Percentiles rank a stretch among this genome's conserved stretches.
Conservation (phyloP, 2,113 vertebrate species). For the Blennius ocellaris region DNA sequence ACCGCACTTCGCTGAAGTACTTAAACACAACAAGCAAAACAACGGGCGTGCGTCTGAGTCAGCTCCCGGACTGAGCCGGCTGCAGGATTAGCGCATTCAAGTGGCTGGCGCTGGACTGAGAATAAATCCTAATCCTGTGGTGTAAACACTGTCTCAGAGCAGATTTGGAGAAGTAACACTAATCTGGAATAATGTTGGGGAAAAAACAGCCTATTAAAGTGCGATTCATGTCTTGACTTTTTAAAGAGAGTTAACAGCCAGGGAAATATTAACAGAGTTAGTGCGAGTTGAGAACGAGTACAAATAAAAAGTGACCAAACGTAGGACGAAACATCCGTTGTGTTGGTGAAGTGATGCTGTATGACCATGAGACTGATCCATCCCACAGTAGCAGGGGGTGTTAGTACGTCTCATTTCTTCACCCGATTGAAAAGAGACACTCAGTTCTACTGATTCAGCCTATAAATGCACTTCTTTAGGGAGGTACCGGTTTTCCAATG, state of each 20-base stretch:
- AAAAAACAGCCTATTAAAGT: conserved; percentile 61
- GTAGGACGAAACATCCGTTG: too few species aligned
- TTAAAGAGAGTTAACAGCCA: conserved; percentile 69
- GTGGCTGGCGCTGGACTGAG: conserved; percentile 49
- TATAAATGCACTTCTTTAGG: too few species aligned
- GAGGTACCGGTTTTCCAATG: too few species aligned
- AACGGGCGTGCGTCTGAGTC: not conserved
- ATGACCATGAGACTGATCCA: too few species aligned
- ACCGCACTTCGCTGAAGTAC: not conserved
- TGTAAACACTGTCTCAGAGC: conserved; percentile 69
- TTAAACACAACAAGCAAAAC: not conserved
- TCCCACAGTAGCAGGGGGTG: too few species aligned
- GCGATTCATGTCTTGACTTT: conserved; percentile 65
- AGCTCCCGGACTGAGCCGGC: conserved; percentile 4
- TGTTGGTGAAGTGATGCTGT: too few species aligned
- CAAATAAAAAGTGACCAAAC: too few species aligned
- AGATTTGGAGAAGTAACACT: conserved; percentile 55
- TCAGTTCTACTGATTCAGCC: too few species aligned
- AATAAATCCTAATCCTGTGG: conserved; percentile 72
- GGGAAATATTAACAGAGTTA: conserved; percentile 5
- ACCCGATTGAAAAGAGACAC: too few species aligned
- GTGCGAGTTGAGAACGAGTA: too few species aligned
- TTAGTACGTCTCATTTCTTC: too few species aligned
- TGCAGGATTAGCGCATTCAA: conserved; percentile 59
- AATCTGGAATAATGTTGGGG: conserved; percentile 74